phyloP scores from a whole-genome alignment of 2,113 vertebrate species.

The Tychaedon coryphoeus region DNA sequence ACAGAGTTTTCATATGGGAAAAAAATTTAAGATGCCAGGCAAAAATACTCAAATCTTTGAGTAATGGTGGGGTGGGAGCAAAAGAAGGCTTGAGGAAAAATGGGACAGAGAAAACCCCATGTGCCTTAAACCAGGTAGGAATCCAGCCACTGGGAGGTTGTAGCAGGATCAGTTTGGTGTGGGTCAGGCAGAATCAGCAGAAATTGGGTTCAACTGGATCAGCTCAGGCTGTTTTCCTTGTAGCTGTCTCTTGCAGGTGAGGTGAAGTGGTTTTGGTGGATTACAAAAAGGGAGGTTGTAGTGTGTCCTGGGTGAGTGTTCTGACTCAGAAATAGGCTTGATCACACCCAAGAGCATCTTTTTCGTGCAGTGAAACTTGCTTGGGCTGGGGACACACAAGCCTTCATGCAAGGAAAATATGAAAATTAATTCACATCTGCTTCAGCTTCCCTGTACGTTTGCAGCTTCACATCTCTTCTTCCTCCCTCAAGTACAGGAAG shows the following conservation, averaged over 20 bases:
- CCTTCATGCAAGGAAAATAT: not conserved
- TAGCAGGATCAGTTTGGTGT: not conserved
- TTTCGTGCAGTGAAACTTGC: not conserved
- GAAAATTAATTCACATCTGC: not conserved
- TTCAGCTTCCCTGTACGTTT: not conserved
- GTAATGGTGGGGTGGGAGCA: not conserved
- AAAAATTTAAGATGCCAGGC: rapidly evolving
- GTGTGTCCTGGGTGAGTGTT: not conserved
- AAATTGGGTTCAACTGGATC: not conserved
- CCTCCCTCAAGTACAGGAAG: not conserved
- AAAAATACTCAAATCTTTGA: not conserved
- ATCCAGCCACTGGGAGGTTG: not conserved
- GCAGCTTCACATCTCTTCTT: not conserved
- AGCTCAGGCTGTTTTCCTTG: not conserved
- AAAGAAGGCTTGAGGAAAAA: not conserved
- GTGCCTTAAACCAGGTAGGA: not conserved
- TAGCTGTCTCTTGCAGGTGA: not conserved
- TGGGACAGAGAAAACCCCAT: rapidly evolving
- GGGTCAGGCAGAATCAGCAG: not conserved
- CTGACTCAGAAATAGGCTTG: not conserved
- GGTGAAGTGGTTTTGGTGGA: not conserved
- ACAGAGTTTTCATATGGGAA: not conserved
- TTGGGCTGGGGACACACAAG: not conserved
- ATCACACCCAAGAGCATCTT: not conserved
- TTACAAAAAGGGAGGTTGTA: not conserved